Percentiles rank a stretch among this genome's conserved stretches.
Conservation (phyloP, 1,140 invertebrate species). For the Panagrolaimus sp. region DNA sequence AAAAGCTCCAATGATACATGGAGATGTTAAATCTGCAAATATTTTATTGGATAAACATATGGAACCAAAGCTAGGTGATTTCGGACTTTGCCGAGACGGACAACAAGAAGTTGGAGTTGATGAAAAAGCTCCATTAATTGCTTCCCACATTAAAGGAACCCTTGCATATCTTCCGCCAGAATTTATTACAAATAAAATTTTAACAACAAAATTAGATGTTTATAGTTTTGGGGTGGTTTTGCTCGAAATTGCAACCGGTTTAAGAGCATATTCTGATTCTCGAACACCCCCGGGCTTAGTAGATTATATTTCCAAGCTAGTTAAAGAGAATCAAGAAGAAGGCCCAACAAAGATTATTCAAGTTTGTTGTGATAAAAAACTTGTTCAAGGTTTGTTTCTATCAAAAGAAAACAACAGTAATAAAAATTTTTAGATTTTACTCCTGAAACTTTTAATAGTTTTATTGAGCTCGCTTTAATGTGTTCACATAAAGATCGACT, state of each 20-base stretch:
- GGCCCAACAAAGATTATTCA: background rate
- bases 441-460: constrained; percentile 18
- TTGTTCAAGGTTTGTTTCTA: too few relatives aligned
- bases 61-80: constrained; percentile 84
- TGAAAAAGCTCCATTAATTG: constrained; percentile 54
- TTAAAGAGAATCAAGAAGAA: constrained; percentile 4
- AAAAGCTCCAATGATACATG: constrained; percentile 78
- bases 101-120: constrained; percentile 57
- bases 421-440: constrained; percentile 3
- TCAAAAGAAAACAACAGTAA: too few relatives aligned
- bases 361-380: background rate
- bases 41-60: constrained; percentile 82
- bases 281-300: constrained; percentile 46
- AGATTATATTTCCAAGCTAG: constrained; percentile 31
- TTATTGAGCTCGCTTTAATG: constrained; percentile 26
- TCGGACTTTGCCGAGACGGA: constrained; percentile 79
- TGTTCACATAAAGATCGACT: constrained; percentile 39
- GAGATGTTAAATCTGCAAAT: constrained; percentile 88
- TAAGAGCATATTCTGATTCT: constrained; percentile 47
- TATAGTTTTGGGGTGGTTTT: constrained; percentile 88
- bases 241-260: constrained; percentile 65
- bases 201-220: constrained; percentile 84
- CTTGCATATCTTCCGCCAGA: constrained; percentile 84
- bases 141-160: constrained; percentile 71
- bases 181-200: constrained; percentile 65